Evolutionary conservation across 2,797 vertebrate genomes (phyloP), one percentile per base, ranked within the genome.

Genomic region (Darevskia nairensis): DNA sequence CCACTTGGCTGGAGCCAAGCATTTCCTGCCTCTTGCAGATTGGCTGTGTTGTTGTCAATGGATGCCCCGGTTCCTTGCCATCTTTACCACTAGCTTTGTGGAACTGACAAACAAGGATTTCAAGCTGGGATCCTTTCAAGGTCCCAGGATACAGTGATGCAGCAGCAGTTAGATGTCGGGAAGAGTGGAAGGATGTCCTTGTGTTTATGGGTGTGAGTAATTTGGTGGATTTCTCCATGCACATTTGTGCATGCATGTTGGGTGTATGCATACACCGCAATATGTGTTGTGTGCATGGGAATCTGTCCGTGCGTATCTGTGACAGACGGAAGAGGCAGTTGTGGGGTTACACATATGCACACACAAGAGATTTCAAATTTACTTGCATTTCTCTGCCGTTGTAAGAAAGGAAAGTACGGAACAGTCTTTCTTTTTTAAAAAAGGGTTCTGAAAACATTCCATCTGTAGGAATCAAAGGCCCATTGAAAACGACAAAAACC

Each of bases 381-480:
- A 0, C 41, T 0, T 3, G 72, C 84, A 88, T 23, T 89, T 71
- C 21, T 80, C 46, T 66, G 78, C 92, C 68, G 93, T 95, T 94
- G 90, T 0, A 90, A 93, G 95, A 92, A 91, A 91, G 91, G 92
- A 94, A 95, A 93, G 92, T 89, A 89, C 86, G 82, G 94, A 93
- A 93, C 90, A 86, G 32, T 74, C 32, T 7, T 93, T 94, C 94
- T 94, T 92, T 4, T 27, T 41, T 6, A 25, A 25, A 64, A 64
- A 50, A 84, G 90, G 90, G 93, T 88, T 95, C 96, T 96, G 94
- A 95, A 97, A 96, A 95, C 95, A 93, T 94, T 95, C 96, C 96
- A 93, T 88, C 93, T 92, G 92, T 92, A 89, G 88, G 95, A 96
- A 96, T 96, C 96, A 96, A 96, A 96, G 96, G 92, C 94, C 94